Evolutionary conservation across 1,140 invertebrate genomes (phyloP).

Genomic region (Chymomyza costata): DNA sequence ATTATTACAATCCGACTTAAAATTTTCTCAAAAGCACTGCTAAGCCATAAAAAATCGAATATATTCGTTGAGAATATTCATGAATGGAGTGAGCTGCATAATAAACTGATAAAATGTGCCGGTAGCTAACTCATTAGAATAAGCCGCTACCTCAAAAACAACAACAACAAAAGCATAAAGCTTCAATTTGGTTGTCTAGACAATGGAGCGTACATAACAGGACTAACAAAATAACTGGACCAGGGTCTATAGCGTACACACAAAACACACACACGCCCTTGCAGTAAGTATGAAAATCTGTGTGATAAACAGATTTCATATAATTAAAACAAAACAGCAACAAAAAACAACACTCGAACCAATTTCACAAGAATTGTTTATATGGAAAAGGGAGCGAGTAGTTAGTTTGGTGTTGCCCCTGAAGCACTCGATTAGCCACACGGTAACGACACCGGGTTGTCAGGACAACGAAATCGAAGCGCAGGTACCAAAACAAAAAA

Average conservation of each 20-base stretch:
- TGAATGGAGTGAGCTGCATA: constrained; percentile 44
- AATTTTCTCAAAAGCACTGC: not conserved
- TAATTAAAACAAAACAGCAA: constrained; percentile 42
- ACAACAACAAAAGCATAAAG: not conserved
- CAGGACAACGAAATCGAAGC: constrained; percentile 31
- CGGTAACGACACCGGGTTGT: constrained; percentile 24
- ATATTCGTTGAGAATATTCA: constrained; percentile 22
- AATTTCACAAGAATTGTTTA: too few species aligned
- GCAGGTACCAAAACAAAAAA: constrained; percentile 23
- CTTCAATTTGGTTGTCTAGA: constrained; percentile 1
- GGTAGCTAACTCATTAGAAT: constrained; percentile 32
- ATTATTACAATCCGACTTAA: not conserved
- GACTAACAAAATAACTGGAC: constrained; percentile 8
- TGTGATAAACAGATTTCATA: constrained; percentile 17
- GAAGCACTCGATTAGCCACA: constrained; percentile 17
- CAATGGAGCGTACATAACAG: constrained; percentile 1
- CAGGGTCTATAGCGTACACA: too few species aligned
- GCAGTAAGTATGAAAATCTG: too few species aligned
- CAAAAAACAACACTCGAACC: not conserved
- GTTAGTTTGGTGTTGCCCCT: too few species aligned
- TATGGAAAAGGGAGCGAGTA: not conserved
- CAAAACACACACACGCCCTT: too few species aligned
- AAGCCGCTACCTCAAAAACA: constrained; percentile 10
- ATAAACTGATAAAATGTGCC: constrained; percentile 8
- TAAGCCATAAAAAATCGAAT: constrained; percentile 9